Percentiles rank a stretch among this genome's conserved stretches.
Conservation (phyloP, 2,113 vertebrate genomes). For the Ageneiosus marmoratus region DNA sequence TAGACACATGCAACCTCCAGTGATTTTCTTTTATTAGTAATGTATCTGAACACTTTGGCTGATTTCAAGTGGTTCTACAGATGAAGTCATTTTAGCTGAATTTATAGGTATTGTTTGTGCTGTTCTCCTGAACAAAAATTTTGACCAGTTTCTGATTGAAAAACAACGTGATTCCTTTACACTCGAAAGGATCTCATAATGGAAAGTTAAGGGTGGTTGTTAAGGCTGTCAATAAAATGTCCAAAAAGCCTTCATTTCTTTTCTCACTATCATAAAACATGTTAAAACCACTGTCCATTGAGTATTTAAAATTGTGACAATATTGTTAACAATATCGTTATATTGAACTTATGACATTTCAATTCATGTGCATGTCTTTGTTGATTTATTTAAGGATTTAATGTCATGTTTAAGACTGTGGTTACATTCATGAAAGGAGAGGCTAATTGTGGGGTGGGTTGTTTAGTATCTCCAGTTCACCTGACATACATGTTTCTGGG, state of each 20-base stretch:
- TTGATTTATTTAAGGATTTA: too few species aligned
- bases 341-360: too few species aligned
- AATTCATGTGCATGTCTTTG: too few species aligned
- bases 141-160: background rate
- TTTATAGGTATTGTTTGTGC: background rate
- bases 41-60: background rate
- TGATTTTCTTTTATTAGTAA: background rate
- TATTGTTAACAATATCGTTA: too few species aligned
- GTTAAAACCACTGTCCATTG: too few species aligned
- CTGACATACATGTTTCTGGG: too few species aligned
- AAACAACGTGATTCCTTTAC: background rate
- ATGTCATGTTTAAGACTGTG: too few species aligned
- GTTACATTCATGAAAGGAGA: too few species aligned
- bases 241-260: background rate
- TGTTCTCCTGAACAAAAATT: background rate
- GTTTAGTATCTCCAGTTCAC: too few species aligned
- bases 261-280: background rate
- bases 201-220: background rate
- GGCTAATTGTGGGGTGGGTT: too few species aligned
- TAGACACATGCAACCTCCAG: background rate
- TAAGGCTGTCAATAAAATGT: background rate
- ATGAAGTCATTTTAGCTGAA: background rate
- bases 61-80: background rate
- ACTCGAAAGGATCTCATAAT: background rate
- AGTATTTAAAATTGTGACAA: too few species aligned